phyloP scores from a whole-genome alignment of 2,113 vertebrate species.

The Apus apus region DNA sequence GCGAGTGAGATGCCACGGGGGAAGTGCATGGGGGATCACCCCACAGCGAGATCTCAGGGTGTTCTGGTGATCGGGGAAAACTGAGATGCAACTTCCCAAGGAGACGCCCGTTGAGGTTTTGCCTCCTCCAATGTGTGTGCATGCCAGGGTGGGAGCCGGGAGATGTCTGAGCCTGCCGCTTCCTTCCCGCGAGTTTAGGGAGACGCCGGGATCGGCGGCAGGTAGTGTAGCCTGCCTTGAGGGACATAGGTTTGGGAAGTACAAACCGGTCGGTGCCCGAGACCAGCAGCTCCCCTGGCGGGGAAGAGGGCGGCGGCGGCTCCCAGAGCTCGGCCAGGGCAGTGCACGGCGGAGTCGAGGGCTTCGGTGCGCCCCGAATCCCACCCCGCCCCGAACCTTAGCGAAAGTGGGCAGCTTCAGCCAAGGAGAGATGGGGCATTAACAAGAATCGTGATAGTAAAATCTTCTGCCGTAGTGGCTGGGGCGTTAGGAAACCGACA shows the following conservation, averaged over 20 bases:
- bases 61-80: background rate
- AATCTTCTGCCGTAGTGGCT: background rate
- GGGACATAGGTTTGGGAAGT: background rate
- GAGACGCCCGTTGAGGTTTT: background rate
- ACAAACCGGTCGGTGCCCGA: background rate
- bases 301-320: background rate
- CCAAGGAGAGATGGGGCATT: background rate
- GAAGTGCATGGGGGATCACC: background rate
- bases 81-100: constrained; percentile 34
- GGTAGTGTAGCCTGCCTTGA: background rate
- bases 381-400: background rate
- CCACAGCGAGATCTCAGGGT: background rate
- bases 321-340: background rate
- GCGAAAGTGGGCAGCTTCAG: background rate
- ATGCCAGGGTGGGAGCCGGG: background rate
- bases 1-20: background rate
- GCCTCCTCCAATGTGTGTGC: background rate
- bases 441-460: background rate
- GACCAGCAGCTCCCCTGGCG: background rate
- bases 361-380: accelerated
- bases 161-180: background rate
- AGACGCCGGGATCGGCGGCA: background rate
- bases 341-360: accelerated
- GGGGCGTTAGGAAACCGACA: background rate
- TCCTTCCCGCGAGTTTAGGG: background rate